Base-by-base conservation (phyloP, 2,888 invertebrate species). In the Drosophila merina region DNA sequence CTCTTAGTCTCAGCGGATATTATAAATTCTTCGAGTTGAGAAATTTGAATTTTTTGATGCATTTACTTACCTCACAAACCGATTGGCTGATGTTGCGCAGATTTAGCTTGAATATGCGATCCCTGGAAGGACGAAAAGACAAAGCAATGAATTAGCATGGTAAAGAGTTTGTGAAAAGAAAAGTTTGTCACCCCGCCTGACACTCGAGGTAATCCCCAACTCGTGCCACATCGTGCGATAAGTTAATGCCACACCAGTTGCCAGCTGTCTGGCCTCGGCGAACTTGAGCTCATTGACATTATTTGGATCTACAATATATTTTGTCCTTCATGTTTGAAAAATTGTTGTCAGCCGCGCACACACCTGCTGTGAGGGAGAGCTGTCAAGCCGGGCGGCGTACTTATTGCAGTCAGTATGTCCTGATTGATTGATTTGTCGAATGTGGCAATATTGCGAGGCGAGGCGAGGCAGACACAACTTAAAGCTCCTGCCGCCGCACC, bases 51-150 rank as follows among this genome's bases (percentile, higher is more conserved):
- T 42, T 40, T 40, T 12, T 8, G 3, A 42, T 42, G 7, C 20
- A 42, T 42, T 25, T 44, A 10, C 94, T 93, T 92, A 94, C 94
- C 93, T 94, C 94, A 86, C 94, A 94, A 89, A 94, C 94, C 67
- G 94, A 94, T 91, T 94, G 94, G 89, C 94, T 94, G 86, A 94
- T 94, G 91, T 94, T 94, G 84, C 93, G 93, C 92, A 94, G 93
- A 90, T 94, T 94, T 77, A 94, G 91, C 80, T 93, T 94, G 92
- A 93, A 94, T 84, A 94, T 93, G 86, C 94, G 93, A 92, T 94
- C 94, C 94, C 94, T 94, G 93, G 47, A 74, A 71, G 6, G 20
- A 20, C 49, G 10, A 62, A 51, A 59, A 76, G 52, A 76, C 72
- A 51, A 55, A 55, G 25, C 72, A 64, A 73, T 64, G 77, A 52